Evolutionary conservation across 2,113 vertebrate species (phyloP).

Genomic region (Pelecanus crispus): DNA sequence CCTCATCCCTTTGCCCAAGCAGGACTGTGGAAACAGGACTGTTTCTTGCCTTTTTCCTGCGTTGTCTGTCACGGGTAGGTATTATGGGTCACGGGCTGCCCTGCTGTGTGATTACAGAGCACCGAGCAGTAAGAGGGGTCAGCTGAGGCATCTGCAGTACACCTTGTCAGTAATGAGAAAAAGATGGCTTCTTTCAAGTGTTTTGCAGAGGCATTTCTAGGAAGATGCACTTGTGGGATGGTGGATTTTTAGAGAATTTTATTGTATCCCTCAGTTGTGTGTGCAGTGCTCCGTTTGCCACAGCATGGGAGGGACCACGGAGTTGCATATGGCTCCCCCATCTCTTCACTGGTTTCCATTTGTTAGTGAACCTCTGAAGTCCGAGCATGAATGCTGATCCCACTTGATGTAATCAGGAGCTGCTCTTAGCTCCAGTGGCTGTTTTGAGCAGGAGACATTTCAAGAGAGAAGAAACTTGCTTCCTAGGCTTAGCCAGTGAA

Average conservation of each 20-base stretch:
- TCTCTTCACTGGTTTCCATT: background rate
- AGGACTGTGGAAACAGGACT: background rate
- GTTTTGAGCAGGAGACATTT: background rate
- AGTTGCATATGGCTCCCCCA: background rate
- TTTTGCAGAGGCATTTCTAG: background rate
- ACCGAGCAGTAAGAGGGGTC: background rate
- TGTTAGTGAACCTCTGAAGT: background rate
- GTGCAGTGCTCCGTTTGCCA: background rate
- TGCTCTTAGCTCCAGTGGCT: background rate
- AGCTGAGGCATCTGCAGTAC: background rate
- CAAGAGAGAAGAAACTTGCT: background rate
- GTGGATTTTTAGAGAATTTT: background rate
- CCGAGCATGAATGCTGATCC: background rate
- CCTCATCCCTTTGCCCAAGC: background rate
- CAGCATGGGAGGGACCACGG: background rate
- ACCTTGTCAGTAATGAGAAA: background rate
- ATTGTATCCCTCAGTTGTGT: background rate
- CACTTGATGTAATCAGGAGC: background rate
- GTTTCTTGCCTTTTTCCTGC: background rate
- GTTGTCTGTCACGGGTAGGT: background rate
- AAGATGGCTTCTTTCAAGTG: background rate
- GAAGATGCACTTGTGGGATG: background rate
- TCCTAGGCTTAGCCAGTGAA: background rate
- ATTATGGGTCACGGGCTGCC: background rate
- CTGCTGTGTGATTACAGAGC: background rate